A percentile compares a stretch with the other conserved stretches of the same genome.
Evolutionary conservation across 2,888 invertebrate genomes (phyloP).

Genomic region (Chironomus riparius): DNA sequence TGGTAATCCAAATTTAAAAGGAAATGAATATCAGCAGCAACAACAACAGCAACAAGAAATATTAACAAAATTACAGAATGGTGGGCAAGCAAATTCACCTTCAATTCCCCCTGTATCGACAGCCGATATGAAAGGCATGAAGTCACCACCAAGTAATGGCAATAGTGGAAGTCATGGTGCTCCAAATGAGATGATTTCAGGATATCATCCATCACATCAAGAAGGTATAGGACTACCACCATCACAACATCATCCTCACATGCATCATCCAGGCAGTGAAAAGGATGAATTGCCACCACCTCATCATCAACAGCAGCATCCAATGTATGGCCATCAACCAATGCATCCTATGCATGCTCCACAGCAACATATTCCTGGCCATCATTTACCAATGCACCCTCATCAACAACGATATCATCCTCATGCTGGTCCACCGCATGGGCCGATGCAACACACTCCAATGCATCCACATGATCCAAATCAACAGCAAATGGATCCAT

Average conservation of each 20-base stretch:
- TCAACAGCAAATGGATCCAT: slow-evolving; percentile 21
- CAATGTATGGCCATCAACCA: slow-evolving; percentile 28
- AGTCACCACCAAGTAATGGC: slow-evolving; percentile 26
- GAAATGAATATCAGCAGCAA: slow-evolving; percentile 5
- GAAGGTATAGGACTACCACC: neutral
- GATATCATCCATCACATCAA: slow-evolving; percentile 9
- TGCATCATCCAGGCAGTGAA: slow-evolving; percentile 10
- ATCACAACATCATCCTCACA: neutral
- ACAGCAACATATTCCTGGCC: slow-evolving; percentile 23
- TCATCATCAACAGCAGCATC: slow-evolving; percentile 28
- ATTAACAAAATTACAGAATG: slow-evolving; percentile 20
- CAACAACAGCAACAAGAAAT: neutral
- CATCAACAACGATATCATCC: slow-evolving; percentile 24
- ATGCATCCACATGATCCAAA: slow-evolving; percentile 26
- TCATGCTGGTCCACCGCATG: neutral
- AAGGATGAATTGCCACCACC: slow-evolving; percentile 25
- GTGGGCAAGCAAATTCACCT: slow-evolving; percentile 4
- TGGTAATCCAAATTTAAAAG: slow-evolving; percentile 24
- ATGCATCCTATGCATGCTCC: slow-evolving; percentile 27
- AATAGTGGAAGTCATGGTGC: slow-evolving; percentile 20
- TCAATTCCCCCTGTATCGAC: neutral
- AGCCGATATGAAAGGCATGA: slow-evolving; percentile 5
- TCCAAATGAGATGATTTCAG: slow-evolving; percentile 10
- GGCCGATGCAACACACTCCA: slow-evolving; percentile 18
- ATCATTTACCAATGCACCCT: slow-evolving; percentile 18